Base-by-base conservation (phyloP, 1,140 invertebrate genomes). In the Helicoverpa armigera region DNA sequence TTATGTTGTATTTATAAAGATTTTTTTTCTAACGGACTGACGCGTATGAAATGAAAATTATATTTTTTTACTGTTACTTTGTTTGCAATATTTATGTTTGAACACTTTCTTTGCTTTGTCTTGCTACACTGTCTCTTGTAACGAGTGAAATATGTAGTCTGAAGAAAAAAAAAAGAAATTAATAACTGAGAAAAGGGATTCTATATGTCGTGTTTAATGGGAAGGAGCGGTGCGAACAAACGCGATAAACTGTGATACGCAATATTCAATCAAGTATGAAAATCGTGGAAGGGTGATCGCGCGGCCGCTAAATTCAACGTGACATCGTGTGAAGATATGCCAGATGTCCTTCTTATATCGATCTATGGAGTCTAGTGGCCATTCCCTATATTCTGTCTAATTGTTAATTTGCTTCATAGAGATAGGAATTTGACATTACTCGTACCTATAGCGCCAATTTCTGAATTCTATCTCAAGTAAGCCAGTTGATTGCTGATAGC, bases 11-110 rank as follows among this genome's bases (percentile, higher is more conserved):
- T 50, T 61, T 61, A 51, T 75, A 61, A 53, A 53, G 16, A 13
- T 29, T 50, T 67, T 70, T 60, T 48, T 61, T 61, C 73, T 75
- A 51, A 75, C 43, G 61, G 73, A 75, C 73, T 75, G 73, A 75
- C 73, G 73, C 73, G 58, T 74, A 35, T 48, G 73, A 61, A 61
- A 61, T 61, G 58, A 75, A 61, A n/a, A 75, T 60, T 58, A 13
- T 58, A 75, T 61, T 50, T 75, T 74, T 75, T 50, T 75, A 29
- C n/a, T 61, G 48, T 74, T 58, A 18, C 60, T 74, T 48, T 74
- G 14, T 43, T 60, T 74, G 7, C 16, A 54, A 14, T 50, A 43
- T 58, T 61, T 75, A 23, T 18, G 48, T 50, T 61, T 73, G n/a
- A 73, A 43, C 9, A 51, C 23, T 54, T 18, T 72, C 35, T 43